Evolutionary conservation across 2,888 invertebrate genomes (phyloP), one percentile per base, ranked within the genome.

Genomic region (Yponomeuta sedellus): DNA sequence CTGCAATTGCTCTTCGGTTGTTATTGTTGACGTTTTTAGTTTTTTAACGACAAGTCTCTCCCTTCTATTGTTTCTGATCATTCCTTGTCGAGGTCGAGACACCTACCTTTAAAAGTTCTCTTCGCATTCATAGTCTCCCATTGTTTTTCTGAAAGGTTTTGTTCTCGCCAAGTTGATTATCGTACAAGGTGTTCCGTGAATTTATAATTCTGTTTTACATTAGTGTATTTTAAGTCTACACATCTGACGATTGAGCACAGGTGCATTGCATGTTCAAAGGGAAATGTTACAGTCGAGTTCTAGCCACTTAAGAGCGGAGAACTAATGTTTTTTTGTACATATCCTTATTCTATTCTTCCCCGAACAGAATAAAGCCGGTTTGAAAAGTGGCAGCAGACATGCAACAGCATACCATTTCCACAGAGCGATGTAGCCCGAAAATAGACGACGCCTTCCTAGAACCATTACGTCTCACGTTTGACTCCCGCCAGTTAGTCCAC

Each of bases 161-260:
- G 81, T 78, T 77, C 5, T 8, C 81, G 79, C 78, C 80, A 77
- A 81, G 71, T 78, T 83, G 70, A 87, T 87, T 86, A 81, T 76
- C 85, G 86, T 87, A 87, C 82, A 86, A 82, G 85, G 81, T 83
- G 85, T 83, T 86, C 80, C 77, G 77, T 79, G 81, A 84, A 82
- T 79, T 76, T 72, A 74, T 75, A 76, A 77, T 74, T 73, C 72
- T 73, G 80, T 80, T 52, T 80, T 78, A 76, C 76, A 75, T 79
- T 73, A 75, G 72, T 72, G 72, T 70, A 74, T 75, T 75, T 75
- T 72, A 72, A 73, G 68, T 69, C 71, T 22, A 20, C 59, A 20
- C 59, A 59, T 22, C 20, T 59, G 59, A 59, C 22, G 22, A 40
- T 39, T 19, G 19, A 19, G 19, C 40, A 8, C 39, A 19, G 39